Conservation (phyloP, 2,888 invertebrate species). For the Pinctada fucata region DNA sequence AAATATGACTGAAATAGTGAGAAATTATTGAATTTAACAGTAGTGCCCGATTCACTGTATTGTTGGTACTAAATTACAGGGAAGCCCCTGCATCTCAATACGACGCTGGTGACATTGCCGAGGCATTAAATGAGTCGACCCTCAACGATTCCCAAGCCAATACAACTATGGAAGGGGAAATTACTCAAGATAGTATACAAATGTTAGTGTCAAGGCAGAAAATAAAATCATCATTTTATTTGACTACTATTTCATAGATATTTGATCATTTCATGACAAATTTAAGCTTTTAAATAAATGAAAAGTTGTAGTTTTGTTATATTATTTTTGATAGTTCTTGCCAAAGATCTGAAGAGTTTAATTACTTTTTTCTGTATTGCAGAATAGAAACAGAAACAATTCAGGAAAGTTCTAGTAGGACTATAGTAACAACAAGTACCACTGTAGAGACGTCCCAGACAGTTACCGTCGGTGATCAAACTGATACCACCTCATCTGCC, state of each 20-base stretch:
- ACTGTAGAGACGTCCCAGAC: slow-evolving; percentile 6
- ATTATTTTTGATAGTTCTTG: too few relatives aligned
- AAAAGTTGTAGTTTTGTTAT: too few relatives aligned
- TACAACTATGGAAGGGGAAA: slow-evolving; percentile 82
- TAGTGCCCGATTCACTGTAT: too few relatives aligned
- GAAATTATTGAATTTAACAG: too few relatives aligned
- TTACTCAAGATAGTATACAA: slow-evolving; percentile 92
- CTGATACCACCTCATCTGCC: slow-evolving; percentile 3
- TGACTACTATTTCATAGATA: too few relatives aligned
- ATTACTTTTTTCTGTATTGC: background rate
- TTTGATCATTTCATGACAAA: too few relatives aligned
- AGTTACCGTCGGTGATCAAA: background rate
- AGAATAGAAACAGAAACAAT: slow-evolving; percentile 9
- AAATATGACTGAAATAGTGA: too few relatives aligned
- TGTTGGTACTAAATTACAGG: slow-evolving; percentile 29
- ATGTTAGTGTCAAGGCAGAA: slow-evolving; percentile 47
- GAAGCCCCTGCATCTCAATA: slow-evolving; percentile 43
- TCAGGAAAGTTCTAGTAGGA: background rate
- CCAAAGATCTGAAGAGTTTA: too few relatives aligned
- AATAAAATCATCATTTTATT: too few relatives aligned
- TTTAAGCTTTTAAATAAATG: too few relatives aligned
- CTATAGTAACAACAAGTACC: background rate
- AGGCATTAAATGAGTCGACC: slow-evolving; percentile 53
- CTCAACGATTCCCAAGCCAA: slow-evolving; percentile 62
- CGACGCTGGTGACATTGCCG: slow-evolving; percentile 49